These are phyloP conservation scores for Poicephalus meyeri DNA, from an alignment of 2,113 vertebrate genomes.

Conservation along the genomic window DNA sequence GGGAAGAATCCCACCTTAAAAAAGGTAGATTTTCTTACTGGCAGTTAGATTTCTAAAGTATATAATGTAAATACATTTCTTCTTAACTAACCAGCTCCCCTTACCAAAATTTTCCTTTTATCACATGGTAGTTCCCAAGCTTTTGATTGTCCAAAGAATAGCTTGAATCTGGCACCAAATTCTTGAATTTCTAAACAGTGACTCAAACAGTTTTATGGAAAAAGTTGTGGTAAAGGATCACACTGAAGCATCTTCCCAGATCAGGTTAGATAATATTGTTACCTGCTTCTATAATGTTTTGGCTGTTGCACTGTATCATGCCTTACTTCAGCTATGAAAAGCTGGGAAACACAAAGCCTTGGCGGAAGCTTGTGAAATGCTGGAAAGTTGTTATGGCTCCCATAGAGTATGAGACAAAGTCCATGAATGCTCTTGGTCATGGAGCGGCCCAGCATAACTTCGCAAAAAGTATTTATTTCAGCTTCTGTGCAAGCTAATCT, in stretches of 20 bases:
- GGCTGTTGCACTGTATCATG: background rate
- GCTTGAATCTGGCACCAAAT: background rate
- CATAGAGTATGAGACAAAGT: background rate
- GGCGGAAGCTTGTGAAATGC: background rate
- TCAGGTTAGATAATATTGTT: background rate
- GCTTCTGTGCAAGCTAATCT: background rate
- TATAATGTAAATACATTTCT: background rate
- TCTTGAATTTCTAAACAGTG: background rate
- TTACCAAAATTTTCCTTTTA: background rate
- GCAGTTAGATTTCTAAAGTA: background rate
- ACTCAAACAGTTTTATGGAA: background rate
- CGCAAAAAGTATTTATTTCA: background rate
- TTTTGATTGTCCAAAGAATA: background rate
- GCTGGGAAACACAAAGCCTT: background rate
- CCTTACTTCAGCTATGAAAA: background rate
- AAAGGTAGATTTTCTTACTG: background rate
- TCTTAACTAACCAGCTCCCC: background rate
- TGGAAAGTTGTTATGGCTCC: background rate
- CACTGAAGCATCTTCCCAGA: background rate
- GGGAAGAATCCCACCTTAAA: background rate
- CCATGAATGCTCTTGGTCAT: background rate
- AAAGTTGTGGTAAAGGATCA: background rate
- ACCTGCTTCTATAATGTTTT: background rate
- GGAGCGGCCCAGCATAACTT: background rate
- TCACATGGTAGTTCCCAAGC: background rate